Evolutionary conservation across 2,888 invertebrate genomes (phyloP), one percentile per base, ranked within the genome.

Genomic region (Thelaira solivaga): DNA sequence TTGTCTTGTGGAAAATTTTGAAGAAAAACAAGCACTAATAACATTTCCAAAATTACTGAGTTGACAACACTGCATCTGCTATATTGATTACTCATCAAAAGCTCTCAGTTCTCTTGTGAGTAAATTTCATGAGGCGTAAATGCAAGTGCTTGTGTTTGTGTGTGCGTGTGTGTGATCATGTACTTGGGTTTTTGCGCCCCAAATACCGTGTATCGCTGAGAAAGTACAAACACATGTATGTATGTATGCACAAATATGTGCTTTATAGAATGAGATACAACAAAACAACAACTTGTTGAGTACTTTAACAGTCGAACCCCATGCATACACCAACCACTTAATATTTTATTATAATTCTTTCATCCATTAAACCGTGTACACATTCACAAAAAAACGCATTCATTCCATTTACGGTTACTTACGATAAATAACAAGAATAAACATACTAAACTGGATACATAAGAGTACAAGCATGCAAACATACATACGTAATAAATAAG

Each of bases 321-420:
- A 41, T 72, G 39, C 64, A 31, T 51, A 51, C 18, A n/a, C 43
- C 65, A 73, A 73, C 67, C 71, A 77, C 76, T 72, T 67, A 61
- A 53, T 34, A 72, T 67, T 76, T 67, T 72, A 67, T 62, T 76
- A 67, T 67, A 76, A 72, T 72, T 76, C 76, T 76, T 78, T 57
- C 73, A 59, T 78, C 73, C 78, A 78, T 78, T 78, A 69, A 77
- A 77, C 49, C 57, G 73, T 36, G 68, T 67, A 41, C 61, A 67
- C 74, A 74, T 65, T 74, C 45, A 57, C 45, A 45, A 69, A n/a
- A n/a, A 55, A 78, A 71, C 71, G 72, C 72, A 74, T 57, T 26
- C 57, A 68, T 57, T 53, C 61, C 74, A 78, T 65, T 69, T 73
- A 69, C 78, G 78, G 64, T 65, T 65, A 51, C 41, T 65, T 73